These are phyloP conservation scores for Cistogaster globosa DNA, from an alignment of 2,888 invertebrate genomes.

Conservation along the genomic window DNA sequence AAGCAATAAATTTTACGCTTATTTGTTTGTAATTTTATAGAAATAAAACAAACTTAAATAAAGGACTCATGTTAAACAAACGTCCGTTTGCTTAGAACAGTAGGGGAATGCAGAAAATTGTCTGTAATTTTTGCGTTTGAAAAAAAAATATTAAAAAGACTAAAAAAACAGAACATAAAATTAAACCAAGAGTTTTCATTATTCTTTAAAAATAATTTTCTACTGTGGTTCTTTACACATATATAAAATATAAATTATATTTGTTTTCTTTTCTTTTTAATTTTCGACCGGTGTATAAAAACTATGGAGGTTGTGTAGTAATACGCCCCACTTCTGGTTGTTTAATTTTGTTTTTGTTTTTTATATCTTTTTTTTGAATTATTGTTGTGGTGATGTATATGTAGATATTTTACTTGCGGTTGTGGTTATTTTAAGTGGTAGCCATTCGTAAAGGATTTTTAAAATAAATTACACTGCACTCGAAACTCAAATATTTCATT, in stretches of 20 bases:
- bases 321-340: constrained; percentile 40
- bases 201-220: constrained; percentile 19
- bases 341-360: constrained; percentile 3
- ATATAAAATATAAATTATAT: constrained; percentile 23
- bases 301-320: constrained; percentile 21
- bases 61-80: constrained; percentile 50
- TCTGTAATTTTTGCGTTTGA: constrained; percentile 17
- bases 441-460: constrained; percentile 71
- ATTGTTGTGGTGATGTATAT: constrained; percentile 12
- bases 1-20: constrained; percentile 73
- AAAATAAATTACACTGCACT: constrained; percentile 74
- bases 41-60: not conserved
- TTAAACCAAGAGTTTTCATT: constrained; percentile 54
- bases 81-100: constrained; percentile 46
- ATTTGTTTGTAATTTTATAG: constrained; percentile 60
- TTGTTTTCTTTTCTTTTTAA: constrained; percentile 16
- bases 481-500: constrained; percentile 75
- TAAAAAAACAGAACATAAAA: constrained; percentile 23
- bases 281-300: not conserved
- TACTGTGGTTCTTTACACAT: not conserved
- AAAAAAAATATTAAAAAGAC: constrained; percentile 15
- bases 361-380: constrained; percentile 9
- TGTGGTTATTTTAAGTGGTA: constrained; percentile 68
- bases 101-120: not conserved
- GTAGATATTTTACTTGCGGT: constrained; percentile 58